phyloP scores from a whole-genome alignment of 2,888 invertebrate species.

The Caenorhabditis afra region DNA sequence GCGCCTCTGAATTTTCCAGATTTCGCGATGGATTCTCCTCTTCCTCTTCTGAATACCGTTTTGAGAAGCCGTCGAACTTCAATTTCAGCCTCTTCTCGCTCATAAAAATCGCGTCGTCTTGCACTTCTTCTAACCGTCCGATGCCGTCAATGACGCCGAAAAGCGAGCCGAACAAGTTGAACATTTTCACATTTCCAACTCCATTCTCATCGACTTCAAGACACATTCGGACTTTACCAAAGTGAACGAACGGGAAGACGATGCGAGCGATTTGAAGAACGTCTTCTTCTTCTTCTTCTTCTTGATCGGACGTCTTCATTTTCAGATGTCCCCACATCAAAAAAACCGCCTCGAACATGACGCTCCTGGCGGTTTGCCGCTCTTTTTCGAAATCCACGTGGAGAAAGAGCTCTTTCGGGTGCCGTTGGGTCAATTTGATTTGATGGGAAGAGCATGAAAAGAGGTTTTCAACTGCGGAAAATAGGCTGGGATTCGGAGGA shows the following conservation, averaged over 20 bases:
- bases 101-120: conserved; percentile 7
- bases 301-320: neutral
- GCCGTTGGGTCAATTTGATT: conserved; percentile 33
- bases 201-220: conserved; percentile 9
- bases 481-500: conserved; percentile 2
- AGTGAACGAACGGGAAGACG: conserved; percentile 50
- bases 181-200: conserved; percentile 17
- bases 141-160: conserved; percentile 35
- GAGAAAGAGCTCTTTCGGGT: conserved; percentile 33
- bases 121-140: neutral
- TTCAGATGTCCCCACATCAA: conserved; percentile 19
- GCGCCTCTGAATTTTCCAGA: neutral
- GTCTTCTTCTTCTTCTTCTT: too few species aligned
- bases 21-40: neutral
- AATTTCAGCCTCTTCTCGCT: conserved; percentile 4
- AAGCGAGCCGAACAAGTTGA: conserved; percentile 47
- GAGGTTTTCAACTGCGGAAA: conserved; percentile 10
- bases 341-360: conserved; percentile 37
- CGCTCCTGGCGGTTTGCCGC: conserved; percentile 33
- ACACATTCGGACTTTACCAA: conserved; percentile 51
- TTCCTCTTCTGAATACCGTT: conserved; percentile 11
- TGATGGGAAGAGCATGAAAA: conserved; percentile 13
- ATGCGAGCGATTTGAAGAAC: neutral
- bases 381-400: conserved; percentile 41
- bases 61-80: neutral